Base-by-base conservation (phyloP, 2,888 invertebrate species). In the Ethmia dodecea region DNA sequence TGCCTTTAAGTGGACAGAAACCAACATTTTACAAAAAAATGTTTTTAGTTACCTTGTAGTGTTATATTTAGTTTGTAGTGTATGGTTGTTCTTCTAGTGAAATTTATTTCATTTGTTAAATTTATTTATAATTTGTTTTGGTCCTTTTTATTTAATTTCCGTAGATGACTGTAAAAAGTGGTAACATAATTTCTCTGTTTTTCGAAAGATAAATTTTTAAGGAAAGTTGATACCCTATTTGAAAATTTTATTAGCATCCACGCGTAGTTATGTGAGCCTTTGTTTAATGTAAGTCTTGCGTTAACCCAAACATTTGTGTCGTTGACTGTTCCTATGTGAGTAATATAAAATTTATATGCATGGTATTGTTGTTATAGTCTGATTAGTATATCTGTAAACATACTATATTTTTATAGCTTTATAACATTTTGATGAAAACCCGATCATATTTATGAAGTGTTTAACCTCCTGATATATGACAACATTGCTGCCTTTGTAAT, bases 181-280 rank as follows among this genome's bases (percentile, higher is more conserved):
- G 81, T 83, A 80, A 71, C 62, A 59, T 83, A 83, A 81, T 80
- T 80, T 83, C 81, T 83, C 81, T 69, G 52, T 66, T 66, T 62
- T 62, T 52, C 59, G 53, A 60, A 55, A 49, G 28, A 46, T 44
- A 46, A 48, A 43, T 41, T 47, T 38, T 25, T 40, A 39, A 33
- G 31, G 33, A 42, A 38, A 49, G 12, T 15, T 52, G 35, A 29
- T 46, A 31, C 18, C 33, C 22, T 22, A 33, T 27, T 40, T 33
- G 42, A 41, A 38, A 36, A 42, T 38, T 51, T 30, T 42, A 25
- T 26, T 42, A 29, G 20, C 31, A 29, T 33, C 30, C 38, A 42
- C 49, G 55, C 48, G 43, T 50, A 50, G 49, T 45, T 40, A 47
- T 45, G 28, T 41, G 37, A 38, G 33, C 34, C 49, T 69, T 73